A percentile compares a stretch with the other conserved stretches of the same genome.
These are phyloP conservation scores for Habroteleia sp. DNA, from an alignment of 2,888 invertebrate genomes.

Conservation along the genomic window DNA sequence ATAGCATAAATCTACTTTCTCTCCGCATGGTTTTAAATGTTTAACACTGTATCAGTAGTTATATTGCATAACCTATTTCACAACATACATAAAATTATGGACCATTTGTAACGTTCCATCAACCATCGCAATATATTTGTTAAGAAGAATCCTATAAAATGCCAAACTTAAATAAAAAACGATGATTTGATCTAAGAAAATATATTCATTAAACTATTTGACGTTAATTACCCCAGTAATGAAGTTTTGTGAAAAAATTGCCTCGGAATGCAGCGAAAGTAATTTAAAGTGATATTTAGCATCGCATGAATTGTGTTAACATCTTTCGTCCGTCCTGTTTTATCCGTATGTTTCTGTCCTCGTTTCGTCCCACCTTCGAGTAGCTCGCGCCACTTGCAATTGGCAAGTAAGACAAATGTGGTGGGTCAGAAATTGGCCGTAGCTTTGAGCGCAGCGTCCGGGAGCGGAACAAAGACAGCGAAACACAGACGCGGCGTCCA, in stretches of 20 bases:
- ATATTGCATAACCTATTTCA: too few relatives aligned
- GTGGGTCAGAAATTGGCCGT: conserved; percentile 77
- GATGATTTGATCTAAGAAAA: too few relatives aligned
- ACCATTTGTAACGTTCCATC: too few relatives aligned
- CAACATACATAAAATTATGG: too few relatives aligned
- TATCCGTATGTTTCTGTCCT: conserved; percentile 13
- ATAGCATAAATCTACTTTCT: too few relatives aligned
- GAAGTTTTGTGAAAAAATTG: background rate
- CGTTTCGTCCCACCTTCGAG: conserved; percentile 43
- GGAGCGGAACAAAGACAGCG: conserved; percentile 59
- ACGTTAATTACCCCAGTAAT: too few relatives aligned
- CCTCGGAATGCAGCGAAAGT: conserved; percentile 15
- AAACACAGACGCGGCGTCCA: conserved; percentile 59
- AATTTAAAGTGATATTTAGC: conserved; percentile 33
- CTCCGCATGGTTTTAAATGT: too few relatives aligned
- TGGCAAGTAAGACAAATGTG: conserved; percentile 79
- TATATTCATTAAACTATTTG: too few relatives aligned
- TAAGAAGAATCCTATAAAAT: too few relatives aligned
- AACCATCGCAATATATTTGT: too few relatives aligned
- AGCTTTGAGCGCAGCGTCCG: conserved; percentile 54
- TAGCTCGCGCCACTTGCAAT: conserved; percentile 68
- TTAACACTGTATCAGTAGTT: too few relatives aligned
- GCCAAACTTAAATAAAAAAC: too few relatives aligned
- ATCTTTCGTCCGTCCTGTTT: conserved; percentile 20
- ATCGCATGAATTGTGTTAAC: conserved; percentile 43